These are phyloP conservation scores for Odontamblyopus lacepedii DNA, from an alignment of 2,797 vertebrate genomes.

Conservation along the genomic window DNA sequence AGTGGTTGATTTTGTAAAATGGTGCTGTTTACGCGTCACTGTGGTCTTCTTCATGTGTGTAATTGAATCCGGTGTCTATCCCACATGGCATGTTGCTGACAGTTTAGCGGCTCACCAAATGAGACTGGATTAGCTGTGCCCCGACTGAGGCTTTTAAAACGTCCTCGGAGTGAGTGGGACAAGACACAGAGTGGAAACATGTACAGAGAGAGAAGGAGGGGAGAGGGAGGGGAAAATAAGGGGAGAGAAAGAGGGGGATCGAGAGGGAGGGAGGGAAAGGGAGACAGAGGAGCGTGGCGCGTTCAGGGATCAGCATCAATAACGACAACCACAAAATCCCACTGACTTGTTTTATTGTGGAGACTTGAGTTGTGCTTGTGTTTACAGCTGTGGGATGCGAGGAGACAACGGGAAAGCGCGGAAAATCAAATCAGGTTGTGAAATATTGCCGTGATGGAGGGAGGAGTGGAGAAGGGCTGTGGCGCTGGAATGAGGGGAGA, in stretches of 20 bases:
- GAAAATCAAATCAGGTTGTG: background rate
- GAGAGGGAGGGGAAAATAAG: background rate
- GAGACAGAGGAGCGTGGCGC: constrained; percentile 5
- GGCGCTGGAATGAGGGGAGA: background rate
- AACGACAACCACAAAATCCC: constrained; percentile 55
- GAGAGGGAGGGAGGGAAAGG: constrained; percentile 35
- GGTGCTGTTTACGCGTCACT: constrained; percentile 6
- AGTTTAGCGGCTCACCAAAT: constrained; percentile 35
- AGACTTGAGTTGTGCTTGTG: constrained; percentile 30
- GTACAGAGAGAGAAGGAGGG: constrained; percentile 51
- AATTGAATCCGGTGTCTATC: constrained; percentile 26
- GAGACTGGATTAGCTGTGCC: constrained; percentile 54
- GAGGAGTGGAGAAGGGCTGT: background rate
- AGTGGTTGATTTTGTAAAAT: background rate
- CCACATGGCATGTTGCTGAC: constrained; percentile 40
- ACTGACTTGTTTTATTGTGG: constrained; percentile 32
- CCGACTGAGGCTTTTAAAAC: constrained; percentile 49
- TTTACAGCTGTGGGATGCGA: constrained; percentile 15
- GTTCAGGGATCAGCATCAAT: constrained; percentile 53
- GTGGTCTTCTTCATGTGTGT: constrained; percentile 9
- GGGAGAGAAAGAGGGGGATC: constrained; percentile 46
- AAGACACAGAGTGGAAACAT: constrained; percentile 46
- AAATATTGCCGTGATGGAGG: background rate
- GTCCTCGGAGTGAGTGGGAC: constrained; percentile 58
- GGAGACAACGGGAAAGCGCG: background rate